Conservation (phyloP, 2,797 vertebrate species). For the Labeo calbasu region DNA sequence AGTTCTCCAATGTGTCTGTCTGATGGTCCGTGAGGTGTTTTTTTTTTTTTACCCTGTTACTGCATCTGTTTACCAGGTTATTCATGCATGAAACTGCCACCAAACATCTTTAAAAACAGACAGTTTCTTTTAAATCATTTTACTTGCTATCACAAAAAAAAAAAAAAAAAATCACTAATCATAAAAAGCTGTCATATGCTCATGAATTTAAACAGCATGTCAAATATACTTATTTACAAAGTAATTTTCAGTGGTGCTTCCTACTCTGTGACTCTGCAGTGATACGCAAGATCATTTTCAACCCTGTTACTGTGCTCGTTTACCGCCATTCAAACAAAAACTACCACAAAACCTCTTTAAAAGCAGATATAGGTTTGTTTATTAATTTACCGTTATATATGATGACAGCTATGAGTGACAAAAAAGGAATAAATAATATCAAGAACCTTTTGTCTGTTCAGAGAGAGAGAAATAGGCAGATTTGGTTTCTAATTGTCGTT, state of each 20-base stretch:
- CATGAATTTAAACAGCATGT: neutral
- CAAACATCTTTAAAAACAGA: neutral
- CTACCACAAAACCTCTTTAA: neutral
- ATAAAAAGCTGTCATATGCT: slow-evolving; percentile 46
- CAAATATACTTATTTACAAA: neutral
- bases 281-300: neutral
- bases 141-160: slow-evolving; percentile 66
- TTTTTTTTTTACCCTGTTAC: neutral
- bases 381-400: neutral
- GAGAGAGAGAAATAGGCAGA: neutral
- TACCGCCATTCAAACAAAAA: neutral
- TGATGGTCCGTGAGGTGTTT: neutral
- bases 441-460: neutral
- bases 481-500: neutral
- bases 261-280: neutral
- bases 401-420: neutral
- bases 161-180: slow-evolving; percentile 64
- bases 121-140: slow-evolving; percentile 6
- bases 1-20: neutral
- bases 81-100: neutral
- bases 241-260: neutral
- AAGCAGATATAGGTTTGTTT: neutral
- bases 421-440: neutral
- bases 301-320: neutral
- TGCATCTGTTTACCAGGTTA: neutral